A percentile compares a stretch with the other conserved stretches of the same genome.
phyloP scores from a whole-genome alignment of 2,888 invertebrate genomes.

The Phalera bucephala region DNA sequence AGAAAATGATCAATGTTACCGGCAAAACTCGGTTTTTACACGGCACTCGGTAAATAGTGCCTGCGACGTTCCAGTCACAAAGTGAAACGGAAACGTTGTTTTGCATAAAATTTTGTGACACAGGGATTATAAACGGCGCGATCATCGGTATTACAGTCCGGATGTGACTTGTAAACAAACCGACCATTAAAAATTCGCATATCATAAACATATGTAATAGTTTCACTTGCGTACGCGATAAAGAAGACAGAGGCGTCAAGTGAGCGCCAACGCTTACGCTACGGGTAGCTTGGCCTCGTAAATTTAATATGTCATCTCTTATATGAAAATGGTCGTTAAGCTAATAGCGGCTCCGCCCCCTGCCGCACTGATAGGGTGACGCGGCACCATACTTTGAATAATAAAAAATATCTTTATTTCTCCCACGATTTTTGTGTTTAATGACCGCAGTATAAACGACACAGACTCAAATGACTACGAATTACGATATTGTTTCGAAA shows the following conservation, averaged over 20 bases:
- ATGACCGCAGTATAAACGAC: slow-evolving; percentile 34
- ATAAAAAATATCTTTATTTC: slow-evolving; percentile 50
- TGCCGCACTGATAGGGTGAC: slow-evolving; percentile 65
- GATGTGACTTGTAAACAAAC: slow-evolving; percentile 50
- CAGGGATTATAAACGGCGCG: slow-evolving; percentile 34
- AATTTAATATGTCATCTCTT: slow-evolving; percentile 81
- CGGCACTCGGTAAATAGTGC: slow-evolving; percentile 26
- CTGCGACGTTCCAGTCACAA: slow-evolving; percentile 40
- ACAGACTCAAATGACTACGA: slow-evolving; percentile 32
- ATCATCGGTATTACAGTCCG: slow-evolving; percentile 34
- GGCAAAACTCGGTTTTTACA: slow-evolving; percentile 44
- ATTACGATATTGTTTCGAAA: slow-evolving; percentile 23
- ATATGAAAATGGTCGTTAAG: slow-evolving; percentile 82
- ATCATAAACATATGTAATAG: slow-evolving; percentile 72
- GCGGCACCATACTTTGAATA: slow-evolving; percentile 55
- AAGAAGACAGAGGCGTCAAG: slow-evolving; percentile 74
- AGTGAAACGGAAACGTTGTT: slow-evolving; percentile 39
- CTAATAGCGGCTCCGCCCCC: slow-evolving; percentile 74
- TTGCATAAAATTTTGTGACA: slow-evolving; percentile 23
- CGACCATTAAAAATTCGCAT: slow-evolving; percentile 62
- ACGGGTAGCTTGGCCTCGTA: slow-evolving; percentile 72
- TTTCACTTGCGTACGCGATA: slow-evolving; percentile 75
- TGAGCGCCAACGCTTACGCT: slow-evolving; percentile 64
- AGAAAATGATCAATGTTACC: slow-evolving; percentile 59
- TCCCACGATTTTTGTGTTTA: slow-evolving; percentile 34